Conservation (phyloP, 2,888 invertebrate genomes). For the Ennomos fuscantarius region DNA sequence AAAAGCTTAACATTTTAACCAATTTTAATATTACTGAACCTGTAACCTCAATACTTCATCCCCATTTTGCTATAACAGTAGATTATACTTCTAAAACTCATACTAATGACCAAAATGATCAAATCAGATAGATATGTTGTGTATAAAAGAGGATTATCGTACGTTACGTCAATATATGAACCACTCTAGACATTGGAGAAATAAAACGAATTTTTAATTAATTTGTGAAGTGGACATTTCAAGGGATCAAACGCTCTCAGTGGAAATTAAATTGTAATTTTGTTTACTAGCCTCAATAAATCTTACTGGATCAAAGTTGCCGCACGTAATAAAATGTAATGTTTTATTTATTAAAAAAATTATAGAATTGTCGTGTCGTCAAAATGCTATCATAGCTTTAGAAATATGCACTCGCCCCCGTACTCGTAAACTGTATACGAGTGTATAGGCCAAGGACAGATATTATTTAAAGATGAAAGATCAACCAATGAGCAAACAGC, state of each 20-base stretch:
- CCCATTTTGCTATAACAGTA: not conserved
- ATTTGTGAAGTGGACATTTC: slow-evolving; percentile 40
- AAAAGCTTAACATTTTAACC: not conserved
- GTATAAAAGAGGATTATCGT: slow-evolving; percentile 22
- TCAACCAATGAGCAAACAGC: slow-evolving; percentile 20
- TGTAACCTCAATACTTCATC: not conserved
- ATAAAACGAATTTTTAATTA: slow-evolving; percentile 39
- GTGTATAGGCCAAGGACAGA: slow-evolving; percentile 47
- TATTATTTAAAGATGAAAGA: slow-evolving; percentile 50
- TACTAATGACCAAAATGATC: slow-evolving; percentile 19
- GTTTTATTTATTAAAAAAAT: slow-evolving; percentile 41
- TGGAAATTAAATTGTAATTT: slow-evolving; percentile 43
- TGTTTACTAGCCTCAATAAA: slow-evolving; percentile 41
- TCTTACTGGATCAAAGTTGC: slow-evolving; percentile 41
- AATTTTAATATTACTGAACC: not conserved
- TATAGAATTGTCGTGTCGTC: slow-evolving; percentile 46
- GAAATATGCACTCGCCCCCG: slow-evolving; percentile 51
- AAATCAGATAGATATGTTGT: slow-evolving; percentile 10
- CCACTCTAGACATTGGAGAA: slow-evolving; percentile 31
- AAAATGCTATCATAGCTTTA: slow-evolving; percentile 45
- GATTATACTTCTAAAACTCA: slow-evolving; percentile 1
- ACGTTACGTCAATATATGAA: slow-evolving; percentile 25
- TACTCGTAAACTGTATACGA: slow-evolving; percentile 44
- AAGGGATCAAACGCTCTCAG: slow-evolving; percentile 39
- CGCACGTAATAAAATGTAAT: slow-evolving; percentile 37